phyloP scores from a whole-genome alignment of 2,797 vertebrate genomes.

The Limosa lapponica region DNA sequence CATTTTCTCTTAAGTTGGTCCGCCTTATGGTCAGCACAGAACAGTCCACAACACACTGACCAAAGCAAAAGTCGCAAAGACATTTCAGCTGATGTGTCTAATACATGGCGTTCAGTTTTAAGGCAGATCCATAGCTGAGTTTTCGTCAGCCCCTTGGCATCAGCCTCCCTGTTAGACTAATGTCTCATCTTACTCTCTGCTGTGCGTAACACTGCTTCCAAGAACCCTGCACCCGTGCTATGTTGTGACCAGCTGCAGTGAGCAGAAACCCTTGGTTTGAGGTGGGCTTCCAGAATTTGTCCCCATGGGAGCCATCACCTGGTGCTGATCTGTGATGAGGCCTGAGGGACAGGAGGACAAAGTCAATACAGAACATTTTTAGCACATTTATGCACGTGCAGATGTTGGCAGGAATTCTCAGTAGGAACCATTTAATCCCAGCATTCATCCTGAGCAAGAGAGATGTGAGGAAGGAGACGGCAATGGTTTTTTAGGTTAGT shows the following conservation, averaged over 20 bases:
- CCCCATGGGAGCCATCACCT: accelerated
- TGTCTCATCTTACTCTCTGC: accelerated
- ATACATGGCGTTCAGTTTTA: neutral
- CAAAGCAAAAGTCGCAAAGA: neutral
- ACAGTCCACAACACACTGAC: neutral
- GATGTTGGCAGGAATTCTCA: neutral
- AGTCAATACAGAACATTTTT: neutral
- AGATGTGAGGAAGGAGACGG: neutral
- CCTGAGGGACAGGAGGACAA: neutral
- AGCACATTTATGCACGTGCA: neutral
- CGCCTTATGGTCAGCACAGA: accelerated
- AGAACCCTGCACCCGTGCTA: neutral
- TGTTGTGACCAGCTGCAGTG: neutral
- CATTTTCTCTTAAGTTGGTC: neutral
- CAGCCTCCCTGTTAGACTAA: neutral
- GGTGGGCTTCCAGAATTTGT: neutral
- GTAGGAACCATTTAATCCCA: neutral
- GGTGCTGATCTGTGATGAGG: neutral
- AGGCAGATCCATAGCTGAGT: neutral
- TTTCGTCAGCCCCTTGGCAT: neutral
- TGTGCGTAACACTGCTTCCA: neutral
- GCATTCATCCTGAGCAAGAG: neutral
- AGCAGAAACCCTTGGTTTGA: neutral
- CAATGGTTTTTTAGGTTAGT: neutral
- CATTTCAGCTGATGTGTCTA: neutral